These are phyloP conservation scores for Stichodactyla helianthus DNA, from an alignment of 64 coral and sea anemone genomes.

Conservation along the genomic window DNA sequence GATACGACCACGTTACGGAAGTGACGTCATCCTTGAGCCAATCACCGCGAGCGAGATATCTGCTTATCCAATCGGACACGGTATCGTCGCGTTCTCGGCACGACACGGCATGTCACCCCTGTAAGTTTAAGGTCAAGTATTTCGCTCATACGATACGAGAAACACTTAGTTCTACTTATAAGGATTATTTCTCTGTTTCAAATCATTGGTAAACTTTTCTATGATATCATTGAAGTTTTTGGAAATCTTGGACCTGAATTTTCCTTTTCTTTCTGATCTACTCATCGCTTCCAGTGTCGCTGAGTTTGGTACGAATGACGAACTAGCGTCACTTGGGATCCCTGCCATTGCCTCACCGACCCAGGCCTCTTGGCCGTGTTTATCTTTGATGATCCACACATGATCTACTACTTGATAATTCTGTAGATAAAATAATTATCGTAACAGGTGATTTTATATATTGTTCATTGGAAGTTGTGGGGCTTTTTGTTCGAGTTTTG, in stretches of 20 bases:
- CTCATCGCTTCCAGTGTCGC: neutral
- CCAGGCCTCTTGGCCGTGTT: constrained; percentile 22
- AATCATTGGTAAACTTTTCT: neutral
- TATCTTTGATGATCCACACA: constrained; percentile 51
- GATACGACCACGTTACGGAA: too few species aligned
- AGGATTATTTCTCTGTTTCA: constrained; percentile 6
- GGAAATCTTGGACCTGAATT: neutral
- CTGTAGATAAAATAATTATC: neutral
- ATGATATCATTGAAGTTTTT: neutral
- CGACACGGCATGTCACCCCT: too few species aligned
- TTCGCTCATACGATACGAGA: neutral
- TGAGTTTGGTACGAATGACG: neutral
- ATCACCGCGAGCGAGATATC: too few species aligned
- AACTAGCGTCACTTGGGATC: neutral
- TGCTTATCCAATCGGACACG: too few species aligned
- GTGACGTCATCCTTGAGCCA: too few species aligned
- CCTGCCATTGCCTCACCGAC: neutral
- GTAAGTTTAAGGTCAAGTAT: too few species aligned
- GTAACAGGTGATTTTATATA: too few species aligned
- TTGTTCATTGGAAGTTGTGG: too few species aligned
- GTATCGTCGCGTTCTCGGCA: too few species aligned
- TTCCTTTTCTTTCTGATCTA: neutral
- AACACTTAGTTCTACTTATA: neutral
- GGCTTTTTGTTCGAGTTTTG: too few species aligned
- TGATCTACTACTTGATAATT: constrained; percentile 30